Conservation (phyloP, 2,797 vertebrate genomes). For the Phataginus tricuspis region DNA sequence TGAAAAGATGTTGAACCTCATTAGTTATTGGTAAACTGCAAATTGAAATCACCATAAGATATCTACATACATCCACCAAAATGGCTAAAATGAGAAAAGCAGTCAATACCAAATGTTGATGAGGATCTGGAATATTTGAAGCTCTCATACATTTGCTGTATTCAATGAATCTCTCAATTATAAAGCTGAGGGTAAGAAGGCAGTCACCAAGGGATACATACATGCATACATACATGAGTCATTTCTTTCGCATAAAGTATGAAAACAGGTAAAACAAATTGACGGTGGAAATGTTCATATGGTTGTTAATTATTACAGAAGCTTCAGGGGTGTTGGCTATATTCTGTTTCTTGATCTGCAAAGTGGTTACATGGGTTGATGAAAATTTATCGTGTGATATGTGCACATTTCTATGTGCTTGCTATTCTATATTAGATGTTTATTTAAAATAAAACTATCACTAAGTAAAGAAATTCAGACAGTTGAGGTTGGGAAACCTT, state of each 20-base stretch:
- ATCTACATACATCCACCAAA: background rate
- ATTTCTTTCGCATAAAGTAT: background rate
- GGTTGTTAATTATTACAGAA: background rate
- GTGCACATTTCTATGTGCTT: background rate
- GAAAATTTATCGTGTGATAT: background rate
- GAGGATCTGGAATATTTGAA: background rate
- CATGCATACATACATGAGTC: no score
- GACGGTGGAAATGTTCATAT: background rate
- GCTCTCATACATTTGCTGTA: background rate
- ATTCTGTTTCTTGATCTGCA: background rate
- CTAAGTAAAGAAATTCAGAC: background rate
- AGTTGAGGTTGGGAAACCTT: background rate
- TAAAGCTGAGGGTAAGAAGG: background rate
- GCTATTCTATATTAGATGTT: background rate
- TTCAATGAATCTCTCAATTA: background rate
- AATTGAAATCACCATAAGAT: background rate
- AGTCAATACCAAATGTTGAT: background rate
- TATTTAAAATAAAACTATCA: constrained; percentile 33
- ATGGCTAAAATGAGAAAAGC: background rate
- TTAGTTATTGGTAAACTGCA: background rate
- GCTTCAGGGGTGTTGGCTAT: background rate
- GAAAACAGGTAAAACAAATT: background rate
- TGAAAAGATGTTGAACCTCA: background rate
- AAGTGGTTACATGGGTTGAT: background rate
- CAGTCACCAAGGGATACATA: background rate